Evolutionary conservation across 2,888 invertebrate genomes (phyloP).

Genomic region (Clepsis dumicolana): DNA sequence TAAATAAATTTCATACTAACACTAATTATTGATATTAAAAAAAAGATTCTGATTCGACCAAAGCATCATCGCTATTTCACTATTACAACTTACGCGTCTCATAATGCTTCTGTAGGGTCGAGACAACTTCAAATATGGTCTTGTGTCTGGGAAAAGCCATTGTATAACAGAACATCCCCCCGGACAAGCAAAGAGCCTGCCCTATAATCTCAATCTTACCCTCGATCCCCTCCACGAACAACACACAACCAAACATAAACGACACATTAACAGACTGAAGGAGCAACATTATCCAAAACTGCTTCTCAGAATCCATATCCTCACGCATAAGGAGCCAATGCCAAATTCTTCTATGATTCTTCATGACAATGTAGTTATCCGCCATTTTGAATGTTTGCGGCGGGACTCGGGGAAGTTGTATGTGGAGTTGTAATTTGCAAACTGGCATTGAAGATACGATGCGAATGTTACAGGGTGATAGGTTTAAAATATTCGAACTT

Average conservation of each 20-base stretch:
- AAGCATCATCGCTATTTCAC: no score
- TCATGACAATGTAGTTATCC: slow-evolving; percentile 17
- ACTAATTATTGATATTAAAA: no score
- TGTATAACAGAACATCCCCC: background rate
- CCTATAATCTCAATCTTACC: slow-evolving; percentile 8
- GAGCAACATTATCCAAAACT: background rate
- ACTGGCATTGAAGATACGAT: background rate
- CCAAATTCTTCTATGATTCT: slow-evolving; percentile 7
- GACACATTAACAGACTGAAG: background rate
- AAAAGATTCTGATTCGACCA: no score
- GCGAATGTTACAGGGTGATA: slow-evolving; percentile 3
- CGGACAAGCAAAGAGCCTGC: slow-evolving; percentile 1
- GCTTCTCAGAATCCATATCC: background rate
- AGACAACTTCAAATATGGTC: background rate
- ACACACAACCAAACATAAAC: slow-evolving; percentile 7
- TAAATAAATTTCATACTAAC: no score
- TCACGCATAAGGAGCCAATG: slow-evolving; percentile 9
- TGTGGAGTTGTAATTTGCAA: slow-evolving; percentile 4
- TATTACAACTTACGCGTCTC: slow-evolving; percentile 19
- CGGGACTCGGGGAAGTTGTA: background rate
- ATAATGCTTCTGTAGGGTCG: slow-evolving; percentile 11
- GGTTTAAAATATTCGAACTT: background rate
- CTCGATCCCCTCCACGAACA: slow-evolving; percentile 1
- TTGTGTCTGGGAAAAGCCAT: background rate
- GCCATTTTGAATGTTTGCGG: slow-evolving; percentile 11